Percentiles rank a stretch among this genome's conserved stretches.
phyloP scores from a whole-genome alignment of 1,140 invertebrate species.

The Wasmannia auropunctata region DNA sequence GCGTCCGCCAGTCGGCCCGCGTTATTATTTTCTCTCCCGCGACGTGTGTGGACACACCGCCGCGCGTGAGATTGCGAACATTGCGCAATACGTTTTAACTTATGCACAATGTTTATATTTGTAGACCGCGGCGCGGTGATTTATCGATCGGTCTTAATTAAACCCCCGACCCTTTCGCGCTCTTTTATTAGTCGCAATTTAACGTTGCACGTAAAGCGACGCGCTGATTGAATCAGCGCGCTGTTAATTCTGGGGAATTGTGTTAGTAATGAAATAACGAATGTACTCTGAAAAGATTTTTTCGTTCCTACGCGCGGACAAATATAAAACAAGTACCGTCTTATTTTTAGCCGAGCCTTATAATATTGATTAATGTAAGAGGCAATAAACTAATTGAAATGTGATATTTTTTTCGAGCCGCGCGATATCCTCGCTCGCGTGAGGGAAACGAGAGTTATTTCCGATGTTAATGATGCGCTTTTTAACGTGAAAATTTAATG shows the following conservation, averaged over 20 bases:
- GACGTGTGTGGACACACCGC: not conserved
- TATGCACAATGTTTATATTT: slow-evolving; percentile 21
- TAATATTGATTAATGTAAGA: not conserved
- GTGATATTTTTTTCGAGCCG: slow-evolving; percentile 1
- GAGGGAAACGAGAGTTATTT: not conserved
- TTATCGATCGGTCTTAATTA: slow-evolving; percentile 31
- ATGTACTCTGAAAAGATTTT: not conserved
- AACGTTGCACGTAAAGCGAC: not conserved
- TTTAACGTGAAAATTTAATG: slow-evolving; percentile 47
- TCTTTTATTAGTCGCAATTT: slow-evolving; percentile 18
- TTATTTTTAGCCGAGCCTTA: not conserved
- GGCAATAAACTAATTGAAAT: not conserved
- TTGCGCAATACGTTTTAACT: slow-evolving; percentile 30
- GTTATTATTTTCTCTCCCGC: slow-evolving; percentile 26
- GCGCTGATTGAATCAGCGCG: not conserved
- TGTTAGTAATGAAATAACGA: not conserved
- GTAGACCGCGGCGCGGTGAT: not conserved
- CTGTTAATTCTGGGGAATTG: slow-evolving; percentile 3
- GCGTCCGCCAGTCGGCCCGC: not conserved
- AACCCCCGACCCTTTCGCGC: not conserved
- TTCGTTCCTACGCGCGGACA: not conserved
- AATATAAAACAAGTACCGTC: not conserved
- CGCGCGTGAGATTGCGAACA: not conserved
- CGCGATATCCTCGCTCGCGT: not conserved
- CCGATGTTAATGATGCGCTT: not conserved